A percentile compares a stretch with the other conserved stretches of the same genome.
These are phyloP conservation scores for Clamator glandarius DNA, from an alignment of 2,797 vertebrate species.

Conservation along the genomic window DNA sequence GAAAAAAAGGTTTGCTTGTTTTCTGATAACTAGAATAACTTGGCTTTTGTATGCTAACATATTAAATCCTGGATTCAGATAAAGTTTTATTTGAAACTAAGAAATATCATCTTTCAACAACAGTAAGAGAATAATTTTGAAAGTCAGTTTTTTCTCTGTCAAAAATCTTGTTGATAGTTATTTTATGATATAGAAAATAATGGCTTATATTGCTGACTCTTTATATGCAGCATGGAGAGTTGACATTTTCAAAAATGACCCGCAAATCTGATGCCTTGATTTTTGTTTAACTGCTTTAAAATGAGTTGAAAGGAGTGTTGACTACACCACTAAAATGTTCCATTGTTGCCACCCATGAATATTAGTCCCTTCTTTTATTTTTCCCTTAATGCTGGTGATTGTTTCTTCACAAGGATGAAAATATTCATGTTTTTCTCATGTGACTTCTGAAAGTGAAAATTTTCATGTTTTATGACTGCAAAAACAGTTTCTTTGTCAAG, in stretches of 20 bases:
- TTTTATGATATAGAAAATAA: background rate
- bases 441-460: background rate
- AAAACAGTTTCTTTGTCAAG: background rate
- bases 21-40: background rate
- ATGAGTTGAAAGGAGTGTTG: background rate
- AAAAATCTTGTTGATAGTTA: background rate
- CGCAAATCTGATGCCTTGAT: background rate
- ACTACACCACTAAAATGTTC: background rate
- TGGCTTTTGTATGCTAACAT: background rate
- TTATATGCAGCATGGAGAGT: background rate
- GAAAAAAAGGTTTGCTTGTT: background rate
- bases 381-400: background rate
- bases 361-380: background rate
- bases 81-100: background rate
- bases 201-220: background rate
- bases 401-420: background rate
- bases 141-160: background rate
- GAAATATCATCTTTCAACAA: background rate
- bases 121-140: background rate
- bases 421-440: fast-evolving
- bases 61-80: background rate
- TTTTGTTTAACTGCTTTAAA: background rate
- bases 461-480: background rate
- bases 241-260: background rate
- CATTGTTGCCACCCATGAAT: background rate